Base-by-base conservation (phyloP, 2,888 invertebrate species). In the Podotricha telesiphe region DNA sequence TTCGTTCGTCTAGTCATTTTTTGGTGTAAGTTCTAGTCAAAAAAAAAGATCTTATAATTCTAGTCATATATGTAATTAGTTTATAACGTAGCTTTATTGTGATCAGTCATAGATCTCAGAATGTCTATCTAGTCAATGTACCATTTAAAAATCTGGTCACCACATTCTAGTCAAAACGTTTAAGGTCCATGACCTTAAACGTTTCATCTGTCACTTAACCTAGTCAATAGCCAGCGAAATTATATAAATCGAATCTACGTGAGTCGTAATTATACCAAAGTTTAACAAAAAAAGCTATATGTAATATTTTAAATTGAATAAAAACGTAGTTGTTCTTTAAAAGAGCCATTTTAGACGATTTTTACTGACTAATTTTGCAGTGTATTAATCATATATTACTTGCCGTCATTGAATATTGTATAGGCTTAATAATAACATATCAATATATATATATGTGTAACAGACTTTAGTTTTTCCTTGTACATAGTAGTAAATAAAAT, bases 361-460 rank as follows among this genome's bases (percentile, higher is more conserved):
- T 5, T 34, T 17, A 6, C 17, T 17, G 15, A 17, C 4, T 8
- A 17, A 17, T 17, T 17, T 17, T 34, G 5, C 15, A 2, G 28
- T n/a, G 0, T 10, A 55, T 34, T 55, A 59, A 45, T 59, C 59
- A 59, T 59, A 59, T 56, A 56, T 58, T 59, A 71, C 55, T 64
- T 65, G 71, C 58, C 48, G 11, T 28, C 17, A 28, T 13, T 19
- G 8, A 42, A 45, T 22, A 17, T 37, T 55, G 5, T 42, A n/a
- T n/a, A 45, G 22, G 15, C 2, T 61, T 15, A 56, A 47, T 17
- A 62, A 13, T 22, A 58, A 64, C 64, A 71, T 69, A 71, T 71
- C 56, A 69, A 11, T 61, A 53, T 28, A 65, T 13, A 11, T 61
- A 53, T 28, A 65, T 13, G 17, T 48, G 10, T 59, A 45, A 28